phyloP scores from a whole-genome alignment of 1,140 invertebrate genomes.

The Euura saliciscinereae region DNA sequence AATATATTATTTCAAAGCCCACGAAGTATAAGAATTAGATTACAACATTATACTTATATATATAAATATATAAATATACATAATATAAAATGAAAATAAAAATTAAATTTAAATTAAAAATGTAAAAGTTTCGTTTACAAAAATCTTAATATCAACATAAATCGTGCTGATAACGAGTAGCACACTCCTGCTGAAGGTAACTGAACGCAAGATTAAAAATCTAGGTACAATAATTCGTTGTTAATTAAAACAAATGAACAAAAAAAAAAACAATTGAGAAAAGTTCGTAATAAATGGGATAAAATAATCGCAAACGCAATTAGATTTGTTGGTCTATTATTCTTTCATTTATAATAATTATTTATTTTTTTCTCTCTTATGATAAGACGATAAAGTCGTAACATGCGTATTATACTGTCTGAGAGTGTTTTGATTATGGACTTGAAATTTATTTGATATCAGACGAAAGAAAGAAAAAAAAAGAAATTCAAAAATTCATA shows the following conservation, averaged over 20 bases:
- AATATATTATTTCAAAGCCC: neutral
- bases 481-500: no score
- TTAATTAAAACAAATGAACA: neutral
- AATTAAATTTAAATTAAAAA: neutral
- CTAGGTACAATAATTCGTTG: neutral
- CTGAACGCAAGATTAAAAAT: neutral
- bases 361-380: no score
- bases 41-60: no score
- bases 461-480: no score
- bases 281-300: neutral
- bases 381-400: no score
- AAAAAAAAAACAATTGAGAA: neutral
- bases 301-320: neutral
- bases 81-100: neutral
- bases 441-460: no score
- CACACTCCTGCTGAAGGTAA: neutral
- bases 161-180: neutral
- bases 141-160: no score
- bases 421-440: no score
- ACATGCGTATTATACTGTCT: no score
- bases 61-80: neutral
- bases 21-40: no score
- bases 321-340: neutral
- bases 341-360: neutral
- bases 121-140: neutral